A percentile compares a stretch with the other conserved stretches of the same genome.
Evolutionary conservation across 2,113 vertebrate species (phyloP).

Genomic region (Melospiza melodia): DNA sequence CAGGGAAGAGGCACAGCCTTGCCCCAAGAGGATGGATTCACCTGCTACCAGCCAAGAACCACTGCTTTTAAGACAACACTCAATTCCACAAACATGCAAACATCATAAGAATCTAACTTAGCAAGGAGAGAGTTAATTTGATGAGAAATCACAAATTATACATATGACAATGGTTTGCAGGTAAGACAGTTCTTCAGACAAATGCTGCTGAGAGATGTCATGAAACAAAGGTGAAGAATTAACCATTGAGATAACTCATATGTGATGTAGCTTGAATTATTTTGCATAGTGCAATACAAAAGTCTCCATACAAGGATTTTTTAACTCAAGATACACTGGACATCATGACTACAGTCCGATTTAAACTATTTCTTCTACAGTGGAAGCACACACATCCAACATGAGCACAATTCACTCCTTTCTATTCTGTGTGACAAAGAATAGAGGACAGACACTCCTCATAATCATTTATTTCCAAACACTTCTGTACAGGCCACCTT

Average conservation of each 20-base stretch:
- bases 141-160: neutral
- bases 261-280: neutral
- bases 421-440: neutral
- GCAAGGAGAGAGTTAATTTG: neutral
- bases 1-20: neutral
- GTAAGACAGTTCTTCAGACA: neutral
- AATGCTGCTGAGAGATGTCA: neutral
- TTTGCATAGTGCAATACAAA: neutral
- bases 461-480: neutral
- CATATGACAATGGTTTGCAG: neutral
- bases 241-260: neutral
- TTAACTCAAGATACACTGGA: neutral
- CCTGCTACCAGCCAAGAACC: neutral
- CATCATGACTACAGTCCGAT: neutral
- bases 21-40: neutral
- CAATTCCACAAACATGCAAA: neutral
- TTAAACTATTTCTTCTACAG: neutral
- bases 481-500: neutral
- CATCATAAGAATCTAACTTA: neutral
- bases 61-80: neutral
- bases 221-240: neutral
- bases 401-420: neutral
- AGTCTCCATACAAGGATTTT: neutral
- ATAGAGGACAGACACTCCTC: neutral
- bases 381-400: neutral